Evolutionary conservation across 2,888 invertebrate genomes (phyloP), one percentile per base, ranked within the genome.

Genomic region (Periphyllus acericola): DNA sequence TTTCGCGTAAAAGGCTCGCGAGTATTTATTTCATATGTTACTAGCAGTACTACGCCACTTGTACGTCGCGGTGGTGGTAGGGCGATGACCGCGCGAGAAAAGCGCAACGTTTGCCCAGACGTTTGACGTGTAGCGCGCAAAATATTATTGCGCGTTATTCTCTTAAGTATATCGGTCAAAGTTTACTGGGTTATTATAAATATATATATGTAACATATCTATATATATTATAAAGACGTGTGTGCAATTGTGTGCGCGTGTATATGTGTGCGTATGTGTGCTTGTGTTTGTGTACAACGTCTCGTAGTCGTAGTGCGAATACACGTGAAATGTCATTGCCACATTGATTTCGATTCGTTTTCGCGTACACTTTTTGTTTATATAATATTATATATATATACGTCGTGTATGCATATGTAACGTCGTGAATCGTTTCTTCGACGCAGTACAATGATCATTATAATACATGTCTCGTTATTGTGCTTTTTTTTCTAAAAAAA

Each of bases 181-280:
- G 80, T 80, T 80, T 68, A 79, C 29, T 80, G 66, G 66, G 80
- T 68, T 66, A 68, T 40, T 76, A 29, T 25, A 60, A 60, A 60
- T 8, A 25, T 0, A 46, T 46, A 46, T 14, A 46, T 9, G 46
- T 46, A 46, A 46, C 4, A 46, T 9, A 46, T 46, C 9, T 46
- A 46, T 46, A 9, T 46, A 46, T 21, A 6, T 14, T 52, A 52
- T 52, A 52, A 52, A 52, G 52, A 52, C 52, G 52, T 21, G 60
- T 21, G 21, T 60, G 60, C 21, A 21, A 21, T 14, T 60, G 60
- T 60, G 60, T 60, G 60, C 8, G 60, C 8, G 60, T 25, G 60
- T 25, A 46, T 21, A 6, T 21, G 60, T 21, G 21, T 60, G 60
- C 21, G 60, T 60, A 21, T 60, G 60, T 60, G 60, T 60, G 60